phyloP scores from a whole-genome alignment of 1,140 invertebrate species.

The Chymomyza costata region DNA sequence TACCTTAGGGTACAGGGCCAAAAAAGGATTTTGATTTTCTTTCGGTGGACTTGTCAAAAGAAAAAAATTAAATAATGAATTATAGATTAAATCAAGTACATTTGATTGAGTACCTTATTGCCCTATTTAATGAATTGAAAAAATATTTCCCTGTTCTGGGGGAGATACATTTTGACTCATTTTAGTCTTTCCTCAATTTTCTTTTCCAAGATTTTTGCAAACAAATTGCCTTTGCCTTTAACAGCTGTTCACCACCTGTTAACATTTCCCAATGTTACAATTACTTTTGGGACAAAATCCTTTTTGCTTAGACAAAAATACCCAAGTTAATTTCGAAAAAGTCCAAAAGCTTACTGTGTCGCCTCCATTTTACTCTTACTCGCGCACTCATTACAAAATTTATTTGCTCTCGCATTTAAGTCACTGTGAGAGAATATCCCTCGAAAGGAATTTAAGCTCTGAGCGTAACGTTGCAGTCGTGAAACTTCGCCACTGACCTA shows the following conservation, averaged over 20 bases:
- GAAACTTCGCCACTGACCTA: conserved; percentile 62
- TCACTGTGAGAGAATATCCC: not conserved
- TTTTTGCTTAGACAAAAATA: not conserved
- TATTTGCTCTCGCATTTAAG: not conserved
- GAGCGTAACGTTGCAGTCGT: conserved; percentile 25
- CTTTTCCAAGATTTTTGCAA: no score
- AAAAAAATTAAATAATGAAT: no score
- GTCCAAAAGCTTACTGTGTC: conserved; percentile 19
- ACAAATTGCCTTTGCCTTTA: conserved; percentile 3
- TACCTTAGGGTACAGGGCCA: no score
- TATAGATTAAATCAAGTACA: no score
- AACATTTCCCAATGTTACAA: not conserved
- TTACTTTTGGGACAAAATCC: conserved; percentile 46
- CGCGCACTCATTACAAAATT: not conserved
- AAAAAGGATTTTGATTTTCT: no score
- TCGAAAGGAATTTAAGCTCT: not conserved
- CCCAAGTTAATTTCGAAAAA: conserved; percentile 40
- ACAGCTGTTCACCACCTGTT: conserved; percentile 30
- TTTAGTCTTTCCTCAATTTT: no score
- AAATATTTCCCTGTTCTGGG: no score
- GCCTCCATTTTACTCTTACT: not conserved
- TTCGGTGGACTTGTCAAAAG: no score
- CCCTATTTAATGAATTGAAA: no score
- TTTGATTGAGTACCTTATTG: no score
- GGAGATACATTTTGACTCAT: no score